These are phyloP conservation scores for Cyprinus carpio DNA, from an alignment of 2,113 vertebrate genomes.

Conservation along the genomic window DNA sequence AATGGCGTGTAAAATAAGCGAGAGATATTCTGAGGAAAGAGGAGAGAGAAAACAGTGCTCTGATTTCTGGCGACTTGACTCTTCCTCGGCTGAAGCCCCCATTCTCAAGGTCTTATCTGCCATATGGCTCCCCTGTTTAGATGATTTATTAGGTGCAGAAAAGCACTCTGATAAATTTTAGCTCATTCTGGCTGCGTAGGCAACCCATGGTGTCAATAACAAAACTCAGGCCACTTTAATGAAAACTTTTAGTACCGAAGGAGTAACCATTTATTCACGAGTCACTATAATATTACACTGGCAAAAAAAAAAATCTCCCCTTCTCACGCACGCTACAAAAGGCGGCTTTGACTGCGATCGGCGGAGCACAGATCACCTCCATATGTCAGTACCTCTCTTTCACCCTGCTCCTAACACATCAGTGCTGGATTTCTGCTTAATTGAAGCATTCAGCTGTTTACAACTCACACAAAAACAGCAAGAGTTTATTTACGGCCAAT, in stretches of 20 bases:
- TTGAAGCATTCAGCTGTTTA: constrained; percentile 85
- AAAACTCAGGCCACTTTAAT: constrained; percentile 94
- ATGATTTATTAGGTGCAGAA: constrained; percentile 99
- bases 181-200: constrained; percentile 94
- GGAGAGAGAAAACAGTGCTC: constrained; percentile 78
- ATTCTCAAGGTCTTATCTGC: constrained; percentile 99
- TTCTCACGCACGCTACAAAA: constrained; percentile 90
- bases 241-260: constrained; percentile 95
- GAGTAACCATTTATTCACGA: constrained; percentile 94
- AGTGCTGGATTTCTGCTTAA: constrained; percentile 77
- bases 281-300: constrained; percentile 51
- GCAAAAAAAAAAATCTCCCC: constrained; percentile 82
- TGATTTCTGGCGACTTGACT: constrained; percentile 97
- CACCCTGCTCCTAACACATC: constrained; percentile 68
- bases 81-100: constrained; percentile 93
- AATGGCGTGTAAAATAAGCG: constrained; percentile 97
- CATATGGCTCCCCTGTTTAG: constrained; percentile 98
- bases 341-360: constrained; percentile 79
- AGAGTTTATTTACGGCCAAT: constrained; percentile 84
- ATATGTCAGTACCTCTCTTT: constrained; percentile 89
- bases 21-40: constrained; percentile 90
- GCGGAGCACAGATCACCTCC: constrained; percentile 90
- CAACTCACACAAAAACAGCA: constrained; percentile 79
- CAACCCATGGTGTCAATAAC: constrained; percentile 98
- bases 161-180: constrained; percentile 99